A percentile compares a stretch with the other conserved stretches of the same genome.
Conservation (phyloP, 2,888 invertebrate species). For the Hecatera dysodea region DNA sequence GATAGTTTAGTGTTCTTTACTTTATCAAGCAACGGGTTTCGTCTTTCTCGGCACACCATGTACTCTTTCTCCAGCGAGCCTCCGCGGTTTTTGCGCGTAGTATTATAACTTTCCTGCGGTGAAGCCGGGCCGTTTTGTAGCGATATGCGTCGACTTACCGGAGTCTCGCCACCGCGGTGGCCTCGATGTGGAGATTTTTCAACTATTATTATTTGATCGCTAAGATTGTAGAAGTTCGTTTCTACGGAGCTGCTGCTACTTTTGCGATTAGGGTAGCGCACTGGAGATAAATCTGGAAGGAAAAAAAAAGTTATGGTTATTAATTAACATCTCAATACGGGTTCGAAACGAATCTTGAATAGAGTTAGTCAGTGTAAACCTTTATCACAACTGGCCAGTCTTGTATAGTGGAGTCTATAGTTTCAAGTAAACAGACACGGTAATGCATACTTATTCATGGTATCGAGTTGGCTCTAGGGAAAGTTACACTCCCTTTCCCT, state of each 20-base stretch:
- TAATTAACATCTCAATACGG: background rate
- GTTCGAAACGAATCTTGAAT: background rate
- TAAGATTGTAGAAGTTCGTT: constrained; percentile 93
- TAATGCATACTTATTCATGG: constrained; percentile 66
- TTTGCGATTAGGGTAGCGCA: constrained; percentile 91
- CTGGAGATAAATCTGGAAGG: constrained; percentile 92
- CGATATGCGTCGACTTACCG: constrained; percentile 85
- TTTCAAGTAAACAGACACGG: constrained; percentile 59
- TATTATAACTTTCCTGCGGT: constrained; percentile 88
- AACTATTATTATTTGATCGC: constrained; percentile 91
- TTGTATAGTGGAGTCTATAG: constrained; percentile 35
- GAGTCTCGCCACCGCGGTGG: constrained; percentile 82
- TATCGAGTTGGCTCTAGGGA: constrained; percentile 62
- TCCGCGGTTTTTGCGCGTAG: constrained; percentile 87
- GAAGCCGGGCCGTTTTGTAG: constrained; percentile 84
- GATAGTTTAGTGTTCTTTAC: constrained; percentile 93
- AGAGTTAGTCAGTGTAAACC: background rate
- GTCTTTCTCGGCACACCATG: constrained; percentile 91
- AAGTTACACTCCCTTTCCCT: constrained; percentile 67
- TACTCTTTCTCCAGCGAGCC: constrained; percentile 91
- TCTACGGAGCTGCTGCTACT: constrained; percentile 92
- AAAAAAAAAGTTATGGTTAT: constrained; percentile 36
- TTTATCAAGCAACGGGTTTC: constrained; percentile 93
- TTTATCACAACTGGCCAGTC: background rate
- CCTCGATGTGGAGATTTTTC: constrained; percentile 90